Evolutionary conservation across 2,797 vertebrate species (phyloP).

Genomic region (Petrocephalus sullivani): DNA sequence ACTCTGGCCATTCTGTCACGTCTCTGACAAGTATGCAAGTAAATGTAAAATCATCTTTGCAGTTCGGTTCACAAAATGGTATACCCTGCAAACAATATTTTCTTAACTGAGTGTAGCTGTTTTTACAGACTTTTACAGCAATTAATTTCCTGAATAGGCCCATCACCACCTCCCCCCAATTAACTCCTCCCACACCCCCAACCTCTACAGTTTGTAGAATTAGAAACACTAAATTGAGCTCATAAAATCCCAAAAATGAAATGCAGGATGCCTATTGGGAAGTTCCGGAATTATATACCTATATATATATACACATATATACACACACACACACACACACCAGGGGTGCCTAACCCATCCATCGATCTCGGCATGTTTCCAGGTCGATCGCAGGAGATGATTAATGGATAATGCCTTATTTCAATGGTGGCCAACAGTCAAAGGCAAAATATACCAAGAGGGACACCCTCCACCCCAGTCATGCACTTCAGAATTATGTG

Average conservation of each 20-base stretch:
- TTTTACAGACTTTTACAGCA: neutral
- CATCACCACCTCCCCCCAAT: neutral
- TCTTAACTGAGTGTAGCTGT: neutral
- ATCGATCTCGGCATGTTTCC: too few relatives aligned
- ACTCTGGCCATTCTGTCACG: slow-evolving; percentile 40
- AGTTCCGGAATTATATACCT: too few relatives aligned
- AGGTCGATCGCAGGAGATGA: too few relatives aligned
- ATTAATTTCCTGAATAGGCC: neutral
- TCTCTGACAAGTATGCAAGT: neutral
- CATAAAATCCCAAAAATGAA: neutral
- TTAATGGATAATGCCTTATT: too few relatives aligned
- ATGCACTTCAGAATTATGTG: too few relatives aligned
- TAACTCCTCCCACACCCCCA: neutral
- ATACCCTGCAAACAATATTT: neutral
- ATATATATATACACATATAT: too few relatives aligned
- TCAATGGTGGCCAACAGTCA: too few relatives aligned
- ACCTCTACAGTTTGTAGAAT: neutral
- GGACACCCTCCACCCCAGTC: too few relatives aligned
- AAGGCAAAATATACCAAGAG: too few relatives aligned
- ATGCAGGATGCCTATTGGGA: neutral
- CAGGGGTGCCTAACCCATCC: too few relatives aligned
- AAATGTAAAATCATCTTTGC: neutral
- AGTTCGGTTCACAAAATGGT: too few relatives aligned
- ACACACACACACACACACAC: too few relatives aligned
- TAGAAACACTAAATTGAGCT: neutral